phyloP scores from a whole-genome alignment of 2,888 invertebrate species.

The Periphyllus acericola region DNA sequence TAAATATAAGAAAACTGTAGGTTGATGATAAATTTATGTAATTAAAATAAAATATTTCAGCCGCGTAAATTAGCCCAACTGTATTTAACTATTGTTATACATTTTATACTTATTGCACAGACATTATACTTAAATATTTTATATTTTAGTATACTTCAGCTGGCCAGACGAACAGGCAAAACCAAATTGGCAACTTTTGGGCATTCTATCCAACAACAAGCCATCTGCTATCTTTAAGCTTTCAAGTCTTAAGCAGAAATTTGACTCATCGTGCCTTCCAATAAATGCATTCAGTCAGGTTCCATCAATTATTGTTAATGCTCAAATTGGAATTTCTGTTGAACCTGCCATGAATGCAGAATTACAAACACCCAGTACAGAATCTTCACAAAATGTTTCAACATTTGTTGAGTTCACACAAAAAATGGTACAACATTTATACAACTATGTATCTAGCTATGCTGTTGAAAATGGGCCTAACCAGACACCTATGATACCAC shows the following conservation, averaged over 20 bases:
- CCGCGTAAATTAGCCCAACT: no score
- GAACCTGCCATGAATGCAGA: slow-evolving; percentile 70
- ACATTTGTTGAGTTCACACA: slow-evolving; percentile 72
- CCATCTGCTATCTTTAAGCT: slow-evolving; percentile 98
- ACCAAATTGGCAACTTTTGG: slow-evolving; percentile 94
- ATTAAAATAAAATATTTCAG: no score
- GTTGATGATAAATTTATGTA: no score
- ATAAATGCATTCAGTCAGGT: slow-evolving; percentile 76
- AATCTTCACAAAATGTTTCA: slow-evolving; percentile 71
- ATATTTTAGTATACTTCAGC: slow-evolving; percentile 82
- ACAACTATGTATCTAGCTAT: slow-evolving; percentile 93
- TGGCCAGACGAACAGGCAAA: slow-evolving; percentile 91
- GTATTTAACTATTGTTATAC: no score
- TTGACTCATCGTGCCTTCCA: slow-evolving; percentile 70
- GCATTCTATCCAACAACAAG: slow-evolving; percentile 91
- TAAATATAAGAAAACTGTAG: no score
- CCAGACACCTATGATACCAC: slow-evolving; percentile 86
- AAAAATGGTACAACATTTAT: slow-evolving; percentile 92
- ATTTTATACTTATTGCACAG: no score
- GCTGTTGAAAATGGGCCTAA: slow-evolving; percentile 82
- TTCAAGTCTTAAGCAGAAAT: slow-evolving; percentile 82
- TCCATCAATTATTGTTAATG: slow-evolving; percentile 70
- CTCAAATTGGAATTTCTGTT: slow-evolving; percentile 92
- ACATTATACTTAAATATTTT: not conserved
- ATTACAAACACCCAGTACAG: slow-evolving; percentile 68